Conservation (phyloP, 2,888 invertebrate genomes). For the Laspeyria flexula region DNA sequence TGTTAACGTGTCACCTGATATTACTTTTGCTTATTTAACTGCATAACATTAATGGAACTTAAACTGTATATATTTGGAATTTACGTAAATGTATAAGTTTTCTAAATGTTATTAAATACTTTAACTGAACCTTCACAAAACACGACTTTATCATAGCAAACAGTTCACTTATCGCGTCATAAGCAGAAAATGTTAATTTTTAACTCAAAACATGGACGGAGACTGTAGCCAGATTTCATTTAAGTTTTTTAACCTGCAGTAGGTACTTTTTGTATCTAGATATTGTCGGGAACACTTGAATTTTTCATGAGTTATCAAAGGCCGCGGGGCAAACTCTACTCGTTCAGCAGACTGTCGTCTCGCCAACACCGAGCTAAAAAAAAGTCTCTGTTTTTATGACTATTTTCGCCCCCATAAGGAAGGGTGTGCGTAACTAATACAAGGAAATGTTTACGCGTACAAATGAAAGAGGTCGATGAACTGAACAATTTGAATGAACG, state of each 20-base stretch:
- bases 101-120: background rate
- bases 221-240: constrained; percentile 1
- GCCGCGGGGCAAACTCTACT: constrained; percentile 57
- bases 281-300: constrained; percentile 66
- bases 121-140: background rate
- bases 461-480: constrained; percentile 52
- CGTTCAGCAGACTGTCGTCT: constrained; percentile 45
- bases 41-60: background rate
- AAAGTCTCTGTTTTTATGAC: constrained; percentile 63
- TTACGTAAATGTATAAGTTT: background rate
- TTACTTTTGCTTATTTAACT: too few relatives aligned
- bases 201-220: background rate
- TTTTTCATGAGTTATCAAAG: constrained; percentile 79
- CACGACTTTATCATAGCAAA: background rate
- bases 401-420: constrained; percentile 60
- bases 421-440: constrained; percentile 54
- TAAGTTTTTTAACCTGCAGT: constrained; percentile 8
- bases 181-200: background rate
- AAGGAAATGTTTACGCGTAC: constrained; percentile 60
- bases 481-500: constrained; percentile 32
- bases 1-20: too few relatives aligned
- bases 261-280: constrained; percentile 28
- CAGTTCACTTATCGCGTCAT: background rate
- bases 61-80: background rate
- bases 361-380: constrained; percentile 50